Conservation (phyloP, 2,113 vertebrate genomes). For the Sclerurus mexicanus region DNA sequence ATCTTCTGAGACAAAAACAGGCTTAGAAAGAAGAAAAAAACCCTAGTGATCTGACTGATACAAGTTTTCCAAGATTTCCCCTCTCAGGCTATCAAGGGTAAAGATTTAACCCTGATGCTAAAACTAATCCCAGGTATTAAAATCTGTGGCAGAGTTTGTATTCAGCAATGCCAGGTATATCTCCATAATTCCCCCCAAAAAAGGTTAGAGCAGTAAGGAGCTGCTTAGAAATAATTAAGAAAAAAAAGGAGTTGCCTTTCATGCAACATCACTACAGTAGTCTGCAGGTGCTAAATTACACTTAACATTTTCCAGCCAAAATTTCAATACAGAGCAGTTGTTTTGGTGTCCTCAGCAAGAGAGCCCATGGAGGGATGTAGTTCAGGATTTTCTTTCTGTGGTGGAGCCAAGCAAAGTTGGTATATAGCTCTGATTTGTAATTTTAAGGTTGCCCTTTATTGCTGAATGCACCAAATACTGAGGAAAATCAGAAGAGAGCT, state of each 20-base stretch:
- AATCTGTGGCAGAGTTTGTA: not conserved
- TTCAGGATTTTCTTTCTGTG: not conserved
- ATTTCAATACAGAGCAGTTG: not conserved
- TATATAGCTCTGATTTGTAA: not conserved
- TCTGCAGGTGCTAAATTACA: not conserved
- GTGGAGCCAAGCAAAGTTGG: not conserved
- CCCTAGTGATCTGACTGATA: not conserved
- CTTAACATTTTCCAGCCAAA: not conserved
- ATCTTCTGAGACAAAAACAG: not conserved
- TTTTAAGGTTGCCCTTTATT: not conserved
- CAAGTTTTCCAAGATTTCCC: not conserved
- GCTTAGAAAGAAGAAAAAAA: not conserved
- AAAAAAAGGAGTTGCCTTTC: not conserved
- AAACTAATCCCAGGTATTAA: not conserved
- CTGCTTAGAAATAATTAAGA: not conserved
- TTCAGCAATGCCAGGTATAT: not conserved
- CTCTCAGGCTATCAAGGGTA: not conserved
- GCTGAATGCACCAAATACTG: not conserved
- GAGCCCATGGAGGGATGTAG: not conserved
- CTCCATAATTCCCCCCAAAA: not conserved
- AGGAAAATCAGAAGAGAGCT: not conserved
- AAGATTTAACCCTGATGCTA: not conserved
- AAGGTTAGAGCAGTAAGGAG: not conserved
- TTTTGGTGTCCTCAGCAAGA: not conserved
- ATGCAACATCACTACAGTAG: not conserved